phyloP scores from a whole-genome alignment of 35 echinoderm and acorn worm genomes.

The Apostichopus parvimensis region DNA sequence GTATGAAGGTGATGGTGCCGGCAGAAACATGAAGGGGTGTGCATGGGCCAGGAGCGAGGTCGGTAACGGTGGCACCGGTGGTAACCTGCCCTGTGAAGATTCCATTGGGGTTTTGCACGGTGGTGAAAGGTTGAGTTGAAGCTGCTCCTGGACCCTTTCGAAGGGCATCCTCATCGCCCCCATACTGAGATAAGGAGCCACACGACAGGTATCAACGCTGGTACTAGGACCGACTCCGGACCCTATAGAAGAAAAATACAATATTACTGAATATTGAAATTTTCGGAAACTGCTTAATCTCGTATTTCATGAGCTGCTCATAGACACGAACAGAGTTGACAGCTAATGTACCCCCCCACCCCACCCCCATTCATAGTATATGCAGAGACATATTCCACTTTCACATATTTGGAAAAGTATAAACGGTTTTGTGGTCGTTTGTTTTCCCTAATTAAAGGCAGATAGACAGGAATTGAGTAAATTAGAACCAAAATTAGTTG shows the following conservation, averaged over 20 bases:
- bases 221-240: constrained; percentile 56
- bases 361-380: too few relatives aligned
- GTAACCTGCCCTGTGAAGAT: neutral
- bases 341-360: too few relatives aligned
- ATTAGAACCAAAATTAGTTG: too few relatives aligned
- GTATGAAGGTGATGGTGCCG: constrained; percentile 72
- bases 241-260: constrained; percentile 38
- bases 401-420: too few relatives aligned
- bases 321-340: too few relatives aligned
- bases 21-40: constrained; percentile 86
- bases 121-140: constrained; percentile 81
- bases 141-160: constrained; percentile 90
- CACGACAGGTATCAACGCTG: constrained; percentile 77
- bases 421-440: too few relatives aligned
- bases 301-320: too few relatives aligned
- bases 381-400: too few relatives aligned
- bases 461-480: too few relatives aligned
- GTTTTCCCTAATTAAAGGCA: too few relatives aligned
- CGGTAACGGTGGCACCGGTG: constrained; percentile 46
- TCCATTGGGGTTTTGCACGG: constrained; percentile 35
- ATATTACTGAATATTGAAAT: too few relatives aligned
- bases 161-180: constrained; percentile 91
- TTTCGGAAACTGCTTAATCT: too few relatives aligned
- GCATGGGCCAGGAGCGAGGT: constrained; percentile 74
- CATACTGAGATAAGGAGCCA: constrained; percentile 94